Conservation (phyloP, 2,797 vertebrate species). For the Australoheros facetus region DNA sequence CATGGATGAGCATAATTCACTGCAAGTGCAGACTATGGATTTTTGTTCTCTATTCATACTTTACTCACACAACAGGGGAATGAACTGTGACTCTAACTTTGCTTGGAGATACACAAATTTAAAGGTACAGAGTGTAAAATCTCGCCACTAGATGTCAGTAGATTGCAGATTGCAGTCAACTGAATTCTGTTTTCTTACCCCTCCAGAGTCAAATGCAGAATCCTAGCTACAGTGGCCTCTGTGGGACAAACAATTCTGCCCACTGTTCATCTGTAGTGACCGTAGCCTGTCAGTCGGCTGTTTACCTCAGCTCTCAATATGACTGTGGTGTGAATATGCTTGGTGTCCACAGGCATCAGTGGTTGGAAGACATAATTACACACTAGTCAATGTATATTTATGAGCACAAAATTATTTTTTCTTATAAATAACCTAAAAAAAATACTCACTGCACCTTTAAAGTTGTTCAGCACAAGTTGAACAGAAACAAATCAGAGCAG, state of each 20-base stretch:
- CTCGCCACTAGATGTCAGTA: neutral
- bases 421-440: neutral
- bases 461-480: neutral
- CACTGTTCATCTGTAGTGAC: too few relatives aligned
- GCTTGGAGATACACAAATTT: neutral
- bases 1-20: constrained; percentile 11
- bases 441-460: too few relatives aligned
- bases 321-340: too few relatives aligned
- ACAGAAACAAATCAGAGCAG: neutral
- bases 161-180: neutral
- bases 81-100: neutral
- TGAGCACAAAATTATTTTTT: neutral
- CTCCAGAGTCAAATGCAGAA: neutral
- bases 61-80: neutral
- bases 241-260: neutral
- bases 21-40: neutral
- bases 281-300: too few relatives aligned
- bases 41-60: neutral
- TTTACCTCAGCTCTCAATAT: neutral
- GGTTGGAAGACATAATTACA: neutral
- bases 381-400: neutral
- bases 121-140: neutral
- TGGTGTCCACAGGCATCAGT: neutral
- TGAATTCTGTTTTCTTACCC: neutral
- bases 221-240: neutral